These are phyloP conservation scores for Piscicola geometra DNA, from an alignment of 2,888 invertebrate species.

Conservation along the genomic window DNA sequence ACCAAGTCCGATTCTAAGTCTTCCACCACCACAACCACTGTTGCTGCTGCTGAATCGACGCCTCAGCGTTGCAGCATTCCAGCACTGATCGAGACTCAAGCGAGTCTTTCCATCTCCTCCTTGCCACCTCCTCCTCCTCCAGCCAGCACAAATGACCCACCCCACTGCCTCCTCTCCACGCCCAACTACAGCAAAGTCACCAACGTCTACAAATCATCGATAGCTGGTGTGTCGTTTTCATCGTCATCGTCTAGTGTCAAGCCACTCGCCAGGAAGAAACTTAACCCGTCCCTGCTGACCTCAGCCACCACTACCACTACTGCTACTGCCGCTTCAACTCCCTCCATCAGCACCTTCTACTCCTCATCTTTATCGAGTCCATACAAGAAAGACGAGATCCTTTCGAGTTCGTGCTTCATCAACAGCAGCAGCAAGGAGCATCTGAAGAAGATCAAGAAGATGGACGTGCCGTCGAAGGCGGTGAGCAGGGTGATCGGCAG, in stretches of 20 bases:
- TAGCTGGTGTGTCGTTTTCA: neutral
- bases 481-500: conserved; percentile 95
- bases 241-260: conserved; percentile 8
- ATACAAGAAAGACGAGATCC: conserved; percentile 25
- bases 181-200: neutral
- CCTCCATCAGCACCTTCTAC: neutral
- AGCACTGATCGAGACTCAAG: neutral
- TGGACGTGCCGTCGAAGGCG: conserved; percentile 85
- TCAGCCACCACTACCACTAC: neutral
- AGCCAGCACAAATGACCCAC: neutral
- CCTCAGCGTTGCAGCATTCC: neutral
- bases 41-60: neutral
- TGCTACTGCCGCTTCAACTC: neutral
- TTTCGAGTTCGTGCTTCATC: too few species aligned
- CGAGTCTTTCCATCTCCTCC: neutral
- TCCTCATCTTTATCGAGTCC: neutral
- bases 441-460: conserved; percentile 74
- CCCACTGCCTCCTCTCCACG: neutral
- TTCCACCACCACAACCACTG: too few species aligned
- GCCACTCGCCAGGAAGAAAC: conserved; percentile 19
- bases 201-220: neutral
- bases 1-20: conserved; percentile 2
- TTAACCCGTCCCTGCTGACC: neutral
- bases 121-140: neutral
- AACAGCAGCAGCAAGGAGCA: conserved; percentile 98